These are phyloP conservation scores for Acanthisitta chloris DNA, from an alignment of 2,113 vertebrate genomes.

Conservation along the genomic window DNA sequence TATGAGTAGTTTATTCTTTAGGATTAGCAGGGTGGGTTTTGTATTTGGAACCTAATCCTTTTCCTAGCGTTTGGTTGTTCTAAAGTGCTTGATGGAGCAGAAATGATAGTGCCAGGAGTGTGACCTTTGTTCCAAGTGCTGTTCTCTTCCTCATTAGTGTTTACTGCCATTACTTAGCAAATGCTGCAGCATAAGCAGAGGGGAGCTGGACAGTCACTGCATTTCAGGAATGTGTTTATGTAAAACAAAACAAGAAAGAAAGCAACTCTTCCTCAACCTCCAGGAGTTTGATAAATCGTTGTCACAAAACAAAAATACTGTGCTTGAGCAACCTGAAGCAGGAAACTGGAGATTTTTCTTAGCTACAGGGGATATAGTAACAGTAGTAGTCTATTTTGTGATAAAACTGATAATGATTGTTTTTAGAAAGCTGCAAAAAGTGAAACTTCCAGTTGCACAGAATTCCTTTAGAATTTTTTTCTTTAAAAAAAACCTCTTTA, in stretches of 20 bases:
- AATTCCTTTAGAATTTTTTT: background rate
- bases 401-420: background rate
- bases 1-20: background rate
- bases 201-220: background rate
- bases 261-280: background rate
- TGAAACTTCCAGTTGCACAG: rapidly evolving
- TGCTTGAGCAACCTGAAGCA: background rate
- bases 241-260: background rate
- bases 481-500: background rate
- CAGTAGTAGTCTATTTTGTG: background rate
- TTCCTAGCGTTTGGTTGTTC: background rate
- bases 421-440: background rate
- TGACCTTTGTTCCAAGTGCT: background rate
- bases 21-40: background rate
- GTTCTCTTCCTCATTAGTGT: background rate
- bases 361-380: background rate
- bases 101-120: background rate
- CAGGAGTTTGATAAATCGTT: background rate
- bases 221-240: background rate
- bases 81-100: conserved; percentile 7
- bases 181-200: background rate
- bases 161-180: background rate
- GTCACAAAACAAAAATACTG: background rate
- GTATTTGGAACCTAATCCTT: background rate
- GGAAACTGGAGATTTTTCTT: background rate